These are phyloP conservation scores for Palythoa grandis DNA, from an alignment of 92 coral and sea anemone species.

Conservation along the genomic window DNA sequence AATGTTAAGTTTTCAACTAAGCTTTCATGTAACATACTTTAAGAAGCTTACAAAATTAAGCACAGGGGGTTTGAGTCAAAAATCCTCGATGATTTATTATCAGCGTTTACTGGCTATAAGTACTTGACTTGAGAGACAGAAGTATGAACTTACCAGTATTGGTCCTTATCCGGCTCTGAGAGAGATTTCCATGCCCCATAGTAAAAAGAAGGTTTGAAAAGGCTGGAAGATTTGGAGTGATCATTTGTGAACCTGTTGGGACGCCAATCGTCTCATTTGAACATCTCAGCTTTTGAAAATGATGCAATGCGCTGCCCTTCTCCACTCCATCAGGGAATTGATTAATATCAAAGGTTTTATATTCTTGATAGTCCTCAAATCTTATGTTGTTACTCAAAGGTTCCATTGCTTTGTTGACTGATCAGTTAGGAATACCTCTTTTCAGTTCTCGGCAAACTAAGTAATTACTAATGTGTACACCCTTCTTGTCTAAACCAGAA, in stretches of 20 bases:
- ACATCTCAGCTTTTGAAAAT: conserved; percentile 23
- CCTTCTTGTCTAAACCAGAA: conserved; percentile 11
- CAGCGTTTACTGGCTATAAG: too few species aligned
- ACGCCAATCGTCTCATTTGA: conserved; percentile 21
- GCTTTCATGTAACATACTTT: too few species aligned
- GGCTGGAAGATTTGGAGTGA: conserved; percentile 8
- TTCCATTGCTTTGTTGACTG: neutral
- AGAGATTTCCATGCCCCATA: conserved; percentile 16
- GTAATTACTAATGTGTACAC: neutral
- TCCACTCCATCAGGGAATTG: neutral
- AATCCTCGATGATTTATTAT: too few species aligned
- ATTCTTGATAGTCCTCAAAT: neutral
- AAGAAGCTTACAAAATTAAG: too few species aligned
- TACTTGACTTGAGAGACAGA: neutral
- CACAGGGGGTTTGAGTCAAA: too few species aligned
- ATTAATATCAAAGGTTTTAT: conserved; percentile 2
- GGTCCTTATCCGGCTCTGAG: conserved; percentile 23
- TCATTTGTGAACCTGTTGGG: conserved; percentile 12
- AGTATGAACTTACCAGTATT: conserved; percentile 20
- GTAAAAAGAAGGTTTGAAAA: conserved; percentile 24
- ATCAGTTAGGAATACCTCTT: neutral
- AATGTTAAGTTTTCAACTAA: too few species aligned
- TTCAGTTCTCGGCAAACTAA: neutral
- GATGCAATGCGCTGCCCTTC: neutral
- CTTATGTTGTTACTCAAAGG: conserved; percentile 8